Evolutionary conservation across 2,113 vertebrate species (phyloP), one percentile per base, ranked within the genome.

Genomic region (Seriola dumerili): DNA sequence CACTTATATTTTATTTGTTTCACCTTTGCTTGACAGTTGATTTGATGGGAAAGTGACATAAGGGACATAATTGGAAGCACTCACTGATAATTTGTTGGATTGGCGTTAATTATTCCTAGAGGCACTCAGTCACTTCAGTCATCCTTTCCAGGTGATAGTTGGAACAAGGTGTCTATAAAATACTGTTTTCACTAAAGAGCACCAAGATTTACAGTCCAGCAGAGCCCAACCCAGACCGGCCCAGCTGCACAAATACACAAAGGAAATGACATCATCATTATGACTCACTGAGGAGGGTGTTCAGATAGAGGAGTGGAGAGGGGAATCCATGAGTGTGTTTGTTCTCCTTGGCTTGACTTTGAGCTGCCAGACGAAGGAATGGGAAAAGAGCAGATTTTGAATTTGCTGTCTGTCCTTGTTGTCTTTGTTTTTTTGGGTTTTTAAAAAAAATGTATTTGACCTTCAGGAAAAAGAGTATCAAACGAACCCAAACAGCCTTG

Each of bases 191-290:
- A 76, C 38, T 55, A 63, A 76, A 44, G 32, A 74, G 44, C 58
- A 1, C 72, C 17, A 0, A 67, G 65, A 83, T 80, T 84, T 75
- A 79, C 67, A 61, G 78, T 66, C 83, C 58, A 5, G 63, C 52
- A 0, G 48, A 79, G 64, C 66, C 70, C 48, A 64, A 14, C 76
- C 76, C 54, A n/a, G 66, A 72, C 68, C 5, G 17, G 63, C 59
- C 78, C 87, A 90, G 86, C 88, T 92, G 88, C 83, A 73, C 77
- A 91, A 91, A 91, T 78, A 93, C 87, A 89, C 83, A 90, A 40
- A 91, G 89, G 86, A 93, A 90, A 90, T 88, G 79, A 87, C 89
- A 86, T 89, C 82, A 88, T 62, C 44, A 38, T 54, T 13, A 44
- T 85, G 87, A 88, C 74, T 92, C 84, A 88, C 44, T 9, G 0